These are phyloP conservation scores for Darevskia mixta DNA, from an alignment of 2,797 vertebrate genomes.

Conservation along the genomic window DNA sequence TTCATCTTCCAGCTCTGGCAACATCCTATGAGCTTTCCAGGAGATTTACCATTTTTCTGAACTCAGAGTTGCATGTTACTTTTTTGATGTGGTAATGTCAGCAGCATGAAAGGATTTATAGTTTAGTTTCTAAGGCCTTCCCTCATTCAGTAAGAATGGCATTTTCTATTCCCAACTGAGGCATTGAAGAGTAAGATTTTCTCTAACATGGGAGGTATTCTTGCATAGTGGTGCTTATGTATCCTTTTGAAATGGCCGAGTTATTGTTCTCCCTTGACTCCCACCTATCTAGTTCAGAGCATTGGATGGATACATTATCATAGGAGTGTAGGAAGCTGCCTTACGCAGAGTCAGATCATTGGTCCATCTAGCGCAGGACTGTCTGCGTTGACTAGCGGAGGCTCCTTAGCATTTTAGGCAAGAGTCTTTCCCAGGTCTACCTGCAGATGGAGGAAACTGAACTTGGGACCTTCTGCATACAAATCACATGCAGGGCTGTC, in stretches of 20 bases:
- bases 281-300: background rate
- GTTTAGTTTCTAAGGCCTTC: background rate
- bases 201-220: too few relatives aligned
- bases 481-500: too few relatives aligned
- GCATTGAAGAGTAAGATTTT: background rate
- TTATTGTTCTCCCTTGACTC: background rate
- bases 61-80: background rate
- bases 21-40: background rate
- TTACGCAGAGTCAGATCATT: too few relatives aligned
- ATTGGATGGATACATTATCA: background rate
- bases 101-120: background rate
- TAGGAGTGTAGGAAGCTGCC: background rate
- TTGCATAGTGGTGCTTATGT: background rate
- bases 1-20: background rate
- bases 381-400: background rate
- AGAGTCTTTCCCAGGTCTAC: background rate
- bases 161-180: background rate
- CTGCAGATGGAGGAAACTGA: background rate
- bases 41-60: background rate
- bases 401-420: background rate
- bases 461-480: background rate
- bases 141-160: background rate
- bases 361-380: background rate
- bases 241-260: background rate
- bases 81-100: background rate